Percentiles rank a stretch among this genome's conserved stretches.
Conservation (phyloP, 2,113 vertebrate genomes). For the Gymnorhina tibicen region DNA sequence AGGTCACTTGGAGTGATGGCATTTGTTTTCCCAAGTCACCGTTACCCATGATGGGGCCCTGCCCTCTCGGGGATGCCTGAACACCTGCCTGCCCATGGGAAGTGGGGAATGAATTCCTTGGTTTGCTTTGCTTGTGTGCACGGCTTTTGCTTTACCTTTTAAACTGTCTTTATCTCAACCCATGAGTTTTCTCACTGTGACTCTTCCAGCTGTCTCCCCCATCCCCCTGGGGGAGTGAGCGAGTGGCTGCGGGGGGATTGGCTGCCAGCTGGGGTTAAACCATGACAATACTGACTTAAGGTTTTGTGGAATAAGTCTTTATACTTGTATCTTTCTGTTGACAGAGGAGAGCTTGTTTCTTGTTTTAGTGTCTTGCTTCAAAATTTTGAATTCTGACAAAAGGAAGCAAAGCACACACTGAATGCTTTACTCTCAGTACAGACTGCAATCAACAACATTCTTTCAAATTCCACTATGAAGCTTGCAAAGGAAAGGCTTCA, state of each 20-base stretch:
- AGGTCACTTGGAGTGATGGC: not conserved
- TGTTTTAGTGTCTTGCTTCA: not conserved
- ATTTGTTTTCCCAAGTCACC: not conserved
- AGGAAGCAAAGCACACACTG: not conserved
- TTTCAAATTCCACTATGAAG: not conserved
- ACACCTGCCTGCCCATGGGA: not conserved
- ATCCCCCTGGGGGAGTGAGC: not conserved
- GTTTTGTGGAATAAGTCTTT: too few species aligned
- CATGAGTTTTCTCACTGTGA: not conserved
- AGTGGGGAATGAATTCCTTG: not conserved
- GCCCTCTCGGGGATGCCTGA: not conserved
- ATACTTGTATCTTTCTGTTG: not conserved
- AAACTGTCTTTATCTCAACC: not conserved
- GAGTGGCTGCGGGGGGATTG: not conserved
- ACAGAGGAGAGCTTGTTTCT: not conserved
- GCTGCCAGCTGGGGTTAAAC: not conserved
- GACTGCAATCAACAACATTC: slow-evolving; percentile 12
- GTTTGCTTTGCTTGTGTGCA: not conserved
- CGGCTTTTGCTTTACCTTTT: not conserved
- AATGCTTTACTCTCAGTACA: not conserved
- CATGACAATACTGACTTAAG: not conserved
- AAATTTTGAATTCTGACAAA: not conserved
- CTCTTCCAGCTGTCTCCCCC: not conserved
- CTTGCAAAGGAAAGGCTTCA: not conserved
- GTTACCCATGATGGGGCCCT: not conserved